phyloP scores from a whole-genome alignment of 2,113 vertebrate genomes.

The Tetrao urogallus region DNA sequence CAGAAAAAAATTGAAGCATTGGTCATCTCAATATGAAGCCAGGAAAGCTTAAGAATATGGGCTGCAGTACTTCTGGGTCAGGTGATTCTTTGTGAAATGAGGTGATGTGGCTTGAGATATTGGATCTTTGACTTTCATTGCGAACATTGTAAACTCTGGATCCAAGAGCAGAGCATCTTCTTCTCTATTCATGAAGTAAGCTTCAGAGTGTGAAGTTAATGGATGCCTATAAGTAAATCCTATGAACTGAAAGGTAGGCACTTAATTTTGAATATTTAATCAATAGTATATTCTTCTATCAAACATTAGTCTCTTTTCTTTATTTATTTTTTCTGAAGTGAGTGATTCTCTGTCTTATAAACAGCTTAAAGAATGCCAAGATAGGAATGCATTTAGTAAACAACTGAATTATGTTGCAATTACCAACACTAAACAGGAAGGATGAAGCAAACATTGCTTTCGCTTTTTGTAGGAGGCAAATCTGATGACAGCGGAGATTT shows the following conservation, averaged over 20 bases:
- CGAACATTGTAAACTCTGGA: background rate
- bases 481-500: background rate
- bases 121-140: background rate
- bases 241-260: background rate
- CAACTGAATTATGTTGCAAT: background rate
- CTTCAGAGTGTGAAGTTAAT: background rate
- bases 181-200: background rate
- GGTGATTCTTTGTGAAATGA: background rate
- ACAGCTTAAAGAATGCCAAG: background rate
- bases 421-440: background rate
- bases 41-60: background rate
- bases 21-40: background rate
- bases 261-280: background rate
- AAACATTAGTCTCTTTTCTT: background rate
- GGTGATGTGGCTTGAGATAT: background rate
- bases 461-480: background rate
- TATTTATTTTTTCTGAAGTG: background rate
- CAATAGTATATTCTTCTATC: background rate
- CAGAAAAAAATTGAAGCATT: background rate
- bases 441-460: background rate
- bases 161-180: background rate
- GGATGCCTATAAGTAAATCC: background rate
- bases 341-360: background rate
- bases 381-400: background rate
- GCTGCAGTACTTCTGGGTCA: background rate